Conservation (phyloP, 2,113 vertebrate genomes). For the Elaphurus davidianus region DNA sequence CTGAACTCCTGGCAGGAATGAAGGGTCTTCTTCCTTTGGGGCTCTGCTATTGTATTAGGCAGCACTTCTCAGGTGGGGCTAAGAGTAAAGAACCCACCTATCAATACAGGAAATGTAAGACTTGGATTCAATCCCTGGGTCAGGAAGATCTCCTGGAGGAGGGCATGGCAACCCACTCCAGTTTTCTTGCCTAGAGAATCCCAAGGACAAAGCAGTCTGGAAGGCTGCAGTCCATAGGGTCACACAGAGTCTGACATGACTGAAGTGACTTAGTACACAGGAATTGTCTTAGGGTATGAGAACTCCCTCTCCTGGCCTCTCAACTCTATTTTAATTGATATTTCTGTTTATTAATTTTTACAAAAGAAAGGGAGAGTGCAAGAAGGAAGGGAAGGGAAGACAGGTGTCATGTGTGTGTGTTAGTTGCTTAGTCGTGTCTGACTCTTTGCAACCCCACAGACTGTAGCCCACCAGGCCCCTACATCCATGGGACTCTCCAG, state of each 20-base stretch:
- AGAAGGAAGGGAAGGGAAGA: not conserved
- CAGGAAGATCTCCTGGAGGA: not conserved
- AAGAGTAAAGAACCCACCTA: not conserved
- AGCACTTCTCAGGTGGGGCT: not conserved
- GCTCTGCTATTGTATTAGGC: not conserved
- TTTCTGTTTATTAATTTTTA: not conserved
- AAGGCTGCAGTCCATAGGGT: not conserved
- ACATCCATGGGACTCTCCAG: rapidly evolving
- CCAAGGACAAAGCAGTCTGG: not conserved
- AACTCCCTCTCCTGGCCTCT: not conserved
- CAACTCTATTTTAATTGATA: not conserved
- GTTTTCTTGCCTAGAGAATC: not conserved
- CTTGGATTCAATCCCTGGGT: not conserved
- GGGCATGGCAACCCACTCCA: not conserved
- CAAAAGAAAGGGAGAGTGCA: too few species aligned
- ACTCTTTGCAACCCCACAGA: not conserved
- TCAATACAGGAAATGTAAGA: not conserved
- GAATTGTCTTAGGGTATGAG: not conserved
- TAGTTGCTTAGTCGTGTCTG: not conserved
- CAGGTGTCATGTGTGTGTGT: not conserved
- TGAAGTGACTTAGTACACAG: not conserved
- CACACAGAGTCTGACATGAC: not conserved
- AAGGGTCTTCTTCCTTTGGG: not conserved
- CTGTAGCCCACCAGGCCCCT: not conserved
- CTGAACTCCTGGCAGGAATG: not conserved